phyloP scores from a whole-genome alignment of 2,113 vertebrate species.

The Lontra canadensis region DNA sequence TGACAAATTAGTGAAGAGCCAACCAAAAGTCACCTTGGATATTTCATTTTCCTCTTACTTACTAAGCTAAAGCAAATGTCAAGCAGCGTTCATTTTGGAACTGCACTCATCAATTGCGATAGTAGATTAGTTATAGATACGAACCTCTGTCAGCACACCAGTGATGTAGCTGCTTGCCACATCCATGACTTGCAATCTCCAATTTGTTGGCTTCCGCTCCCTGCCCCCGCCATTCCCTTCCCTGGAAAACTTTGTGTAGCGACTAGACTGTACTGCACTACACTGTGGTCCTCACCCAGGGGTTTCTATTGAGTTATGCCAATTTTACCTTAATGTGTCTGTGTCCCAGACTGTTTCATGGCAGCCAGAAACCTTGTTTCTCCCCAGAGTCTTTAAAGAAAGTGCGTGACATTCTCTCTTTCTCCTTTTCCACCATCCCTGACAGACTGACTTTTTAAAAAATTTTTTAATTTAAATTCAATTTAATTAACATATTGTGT shows the following conservation, averaged over 20 bases:
- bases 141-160: accelerated
- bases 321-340: not conserved
- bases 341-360: not conserved
- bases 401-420: not conserved
- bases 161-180: not conserved
- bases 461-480: not conserved
- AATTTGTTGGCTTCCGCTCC: not conserved
- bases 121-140: not conserved
- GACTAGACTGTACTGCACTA: not conserved
- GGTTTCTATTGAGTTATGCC: not conserved
- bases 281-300: not conserved
- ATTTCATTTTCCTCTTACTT: not conserved
- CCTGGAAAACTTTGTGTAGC: not conserved
- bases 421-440: not conserved
- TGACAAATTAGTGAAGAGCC: not conserved
- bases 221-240: not conserved
- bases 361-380: not conserved
- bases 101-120: not conserved
- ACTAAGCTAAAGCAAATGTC: not conserved
- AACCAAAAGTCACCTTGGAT: not conserved
- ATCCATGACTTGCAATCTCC: conserved; percentile 2
- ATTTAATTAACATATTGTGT: not conserved
- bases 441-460: not conserved
- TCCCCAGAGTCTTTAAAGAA: not conserved
- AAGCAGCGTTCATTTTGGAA: not conserved